Evolutionary conservation across 1,140 invertebrate genomes (phyloP).

Genomic region (Neelides sp.): DNA sequence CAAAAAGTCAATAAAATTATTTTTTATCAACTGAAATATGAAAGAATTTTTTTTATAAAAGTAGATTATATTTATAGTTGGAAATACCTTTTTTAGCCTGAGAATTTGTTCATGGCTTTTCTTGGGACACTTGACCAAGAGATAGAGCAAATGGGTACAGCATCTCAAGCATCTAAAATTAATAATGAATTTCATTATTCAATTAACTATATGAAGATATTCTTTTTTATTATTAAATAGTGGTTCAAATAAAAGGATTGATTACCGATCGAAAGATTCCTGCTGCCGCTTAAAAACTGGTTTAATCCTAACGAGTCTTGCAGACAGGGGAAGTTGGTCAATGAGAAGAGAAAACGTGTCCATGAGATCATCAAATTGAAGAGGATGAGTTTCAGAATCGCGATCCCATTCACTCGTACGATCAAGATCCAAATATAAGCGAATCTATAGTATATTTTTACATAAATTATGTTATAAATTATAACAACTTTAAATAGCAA

Average conservation of each 20-base stretch:
- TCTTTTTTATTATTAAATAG: too few species aligned
- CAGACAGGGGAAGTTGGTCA: conserved; percentile 43
- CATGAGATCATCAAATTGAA: conserved; percentile 57
- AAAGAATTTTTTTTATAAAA: not conserved
- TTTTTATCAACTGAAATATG: not conserved
- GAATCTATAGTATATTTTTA: conserved; percentile 27
- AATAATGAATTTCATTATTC: conserved; percentile 29
- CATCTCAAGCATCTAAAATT: conserved; percentile 53
- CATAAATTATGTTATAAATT: too few species aligned
- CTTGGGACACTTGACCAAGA: conserved; percentile 49
- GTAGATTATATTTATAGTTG: not conserved
- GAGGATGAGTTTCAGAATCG: conserved; percentile 31
- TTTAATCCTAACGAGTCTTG: conserved; percentile 46
- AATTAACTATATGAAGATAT: too few species aligned
- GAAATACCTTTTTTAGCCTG: conserved; percentile 16
- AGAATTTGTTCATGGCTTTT: conserved; percentile 39
- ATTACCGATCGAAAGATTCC: conserved; percentile 57
- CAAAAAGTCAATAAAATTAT: conserved; percentile 14
- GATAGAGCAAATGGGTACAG: conserved; percentile 64
- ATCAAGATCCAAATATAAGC: conserved; percentile 30
- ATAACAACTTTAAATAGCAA: too few species aligned
- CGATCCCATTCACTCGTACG: conserved; percentile 14
- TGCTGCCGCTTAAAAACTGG: conserved; percentile 63
- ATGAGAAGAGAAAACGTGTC: conserved; percentile 54
- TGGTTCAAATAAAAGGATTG: conserved; percentile 3